Base-by-base conservation (phyloP, 2,797 vertebrate species). In the Pyrocephalus nanus region DNA sequence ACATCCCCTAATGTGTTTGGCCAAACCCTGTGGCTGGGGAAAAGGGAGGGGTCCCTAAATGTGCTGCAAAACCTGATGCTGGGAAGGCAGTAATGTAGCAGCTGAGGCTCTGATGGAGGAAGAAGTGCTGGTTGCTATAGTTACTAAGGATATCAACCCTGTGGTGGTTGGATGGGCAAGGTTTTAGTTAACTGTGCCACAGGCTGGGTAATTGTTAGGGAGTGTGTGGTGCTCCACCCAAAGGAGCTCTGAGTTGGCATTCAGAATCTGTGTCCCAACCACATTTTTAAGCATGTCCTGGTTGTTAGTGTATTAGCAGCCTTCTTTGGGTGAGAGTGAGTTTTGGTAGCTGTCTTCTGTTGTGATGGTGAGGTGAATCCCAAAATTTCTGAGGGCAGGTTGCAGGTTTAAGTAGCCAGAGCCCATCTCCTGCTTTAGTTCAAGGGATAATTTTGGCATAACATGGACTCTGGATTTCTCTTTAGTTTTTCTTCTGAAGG, bases 121-220 rank as follows among this genome's bases (percentile, higher is more conserved):
- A 88, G 90, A 90, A 77, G 74, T 94, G 71, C 72, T 80, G 67
- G 95, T 97, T 95, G 88, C 95, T 76, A 91, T 95, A 86, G 95
- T 93, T 92, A 96, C 92, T 32, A 57, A 76, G 73, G 74, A 87
- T 91, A 64, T 96, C 96, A 96, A 96, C 95, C 90, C 65, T 57
- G 34, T 94, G 61, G 17, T 90, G 70, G 29, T 91, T 73, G 81
- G 64, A 77, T 71, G 53, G 84, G 45, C 65, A 88, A 40, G 77
- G 70, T 71, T 92, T 91, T 81, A 88, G 78, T 76, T 92, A 86
- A 93, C 66, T 75, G 30, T 88, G 57, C 61, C n/a, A 66, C 38
- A 50, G 43, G 43, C 84, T 66, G 57, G 38, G 43, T 91, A 47
- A 50, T 9, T 20, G 75, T 72, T 78, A 32, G 42, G 45, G 50